phyloP scores from a whole-genome alignment of 2,113 vertebrate genomes.

The Mesocricetus auratus region DNA sequence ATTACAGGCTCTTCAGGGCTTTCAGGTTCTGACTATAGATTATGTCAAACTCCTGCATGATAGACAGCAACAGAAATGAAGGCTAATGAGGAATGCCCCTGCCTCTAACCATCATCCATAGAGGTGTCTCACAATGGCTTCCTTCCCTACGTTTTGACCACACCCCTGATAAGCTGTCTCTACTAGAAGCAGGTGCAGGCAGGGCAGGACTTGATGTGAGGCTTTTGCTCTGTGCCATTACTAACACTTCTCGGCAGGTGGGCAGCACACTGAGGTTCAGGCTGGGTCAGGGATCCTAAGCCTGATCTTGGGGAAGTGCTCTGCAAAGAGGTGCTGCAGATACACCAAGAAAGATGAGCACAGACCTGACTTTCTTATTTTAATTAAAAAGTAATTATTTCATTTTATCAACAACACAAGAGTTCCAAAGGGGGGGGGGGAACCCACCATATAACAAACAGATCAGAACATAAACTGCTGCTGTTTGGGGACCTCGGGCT shows the following conservation, averaged over 20 bases:
- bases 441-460: slow-evolving; percentile 86
- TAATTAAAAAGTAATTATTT: slow-evolving; percentile 89
- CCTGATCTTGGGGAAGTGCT: background rate
- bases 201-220: background rate
- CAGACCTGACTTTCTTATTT: slow-evolving; percentile 78
- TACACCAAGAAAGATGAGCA: slow-evolving; percentile 45
- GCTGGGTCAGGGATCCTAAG: background rate
- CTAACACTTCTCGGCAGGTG: background rate
- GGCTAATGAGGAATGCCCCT: background rate
- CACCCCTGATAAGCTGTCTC: background rate
- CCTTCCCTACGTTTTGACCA: background rate
- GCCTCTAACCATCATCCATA: background rate
- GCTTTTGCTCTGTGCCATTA: background rate
- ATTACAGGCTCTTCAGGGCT: background rate
- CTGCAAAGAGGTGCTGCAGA: background rate
- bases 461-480: slow-evolving; percentile 83
- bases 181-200: background rate
- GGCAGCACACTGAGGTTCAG: background rate
- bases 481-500: slow-evolving; percentile 69
- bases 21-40: background rate
- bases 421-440: slow-evolving; percentile 66
- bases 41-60: background rate
- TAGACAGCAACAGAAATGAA: background rate
- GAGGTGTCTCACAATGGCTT: background rate
- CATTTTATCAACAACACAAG: slow-evolving; percentile 87